These are phyloP conservation scores for Augiades crinisus DNA, from an alignment of 2,888 invertebrate genomes.

Conservation along the genomic window DNA sequence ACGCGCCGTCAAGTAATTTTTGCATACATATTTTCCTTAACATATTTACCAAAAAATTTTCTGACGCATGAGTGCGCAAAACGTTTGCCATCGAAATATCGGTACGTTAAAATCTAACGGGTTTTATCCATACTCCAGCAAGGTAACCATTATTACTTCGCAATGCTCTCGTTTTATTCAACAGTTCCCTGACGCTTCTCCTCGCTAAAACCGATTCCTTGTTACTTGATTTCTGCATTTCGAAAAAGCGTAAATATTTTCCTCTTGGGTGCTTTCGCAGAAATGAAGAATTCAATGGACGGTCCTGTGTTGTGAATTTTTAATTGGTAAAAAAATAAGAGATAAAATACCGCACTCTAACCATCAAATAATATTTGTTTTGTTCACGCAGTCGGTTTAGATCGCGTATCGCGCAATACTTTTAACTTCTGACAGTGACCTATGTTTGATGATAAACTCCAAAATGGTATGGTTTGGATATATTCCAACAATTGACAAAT, in stretches of 20 bases:
- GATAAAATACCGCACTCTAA: conserved; percentile 19
- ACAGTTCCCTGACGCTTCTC: conserved; percentile 62
- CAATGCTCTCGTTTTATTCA: conserved; percentile 69
- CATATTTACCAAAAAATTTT: background rate
- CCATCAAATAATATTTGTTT: conserved; percentile 30
- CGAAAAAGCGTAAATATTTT: conserved; percentile 80
- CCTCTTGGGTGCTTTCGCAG: conserved; percentile 70
- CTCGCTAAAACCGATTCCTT: conserved; percentile 79
- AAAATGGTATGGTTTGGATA: conserved; percentile 40
- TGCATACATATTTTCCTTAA: background rate
- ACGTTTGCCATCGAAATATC: background rate
- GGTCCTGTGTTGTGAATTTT: conserved; percentile 59
- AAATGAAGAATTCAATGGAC: conserved; percentile 67
- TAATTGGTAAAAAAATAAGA: conserved; percentile 48
- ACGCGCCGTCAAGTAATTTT: too few species aligned
- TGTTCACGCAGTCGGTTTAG: conserved; percentile 32
- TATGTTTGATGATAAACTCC: conserved; percentile 40
- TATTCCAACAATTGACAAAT: conserved; percentile 41
- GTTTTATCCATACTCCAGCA: conserved; percentile 51
- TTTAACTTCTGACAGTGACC: conserved; percentile 41
- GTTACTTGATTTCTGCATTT: conserved; percentile 80
- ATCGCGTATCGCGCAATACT: conserved; percentile 37
- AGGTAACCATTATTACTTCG: conserved; percentile 67
- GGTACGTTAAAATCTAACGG: conserved; percentile 3
- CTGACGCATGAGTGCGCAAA: background rate